phyloP scores from a whole-genome alignment of 2,113 vertebrate genomes.

The Neogale vison region DNA sequence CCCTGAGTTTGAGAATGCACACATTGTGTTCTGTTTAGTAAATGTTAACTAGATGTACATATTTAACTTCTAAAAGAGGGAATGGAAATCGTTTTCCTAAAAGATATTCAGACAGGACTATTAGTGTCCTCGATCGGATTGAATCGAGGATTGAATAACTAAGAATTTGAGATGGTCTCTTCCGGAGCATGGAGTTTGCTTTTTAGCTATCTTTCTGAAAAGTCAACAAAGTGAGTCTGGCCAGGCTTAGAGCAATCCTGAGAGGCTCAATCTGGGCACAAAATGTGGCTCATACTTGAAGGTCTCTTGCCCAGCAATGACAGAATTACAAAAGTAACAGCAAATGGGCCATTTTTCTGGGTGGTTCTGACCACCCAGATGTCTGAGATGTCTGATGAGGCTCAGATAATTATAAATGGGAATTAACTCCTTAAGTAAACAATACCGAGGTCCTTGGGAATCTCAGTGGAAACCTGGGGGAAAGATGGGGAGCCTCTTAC shows the following conservation, averaged over 20 bases:
- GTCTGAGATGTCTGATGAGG: background rate
- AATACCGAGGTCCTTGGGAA: background rate
- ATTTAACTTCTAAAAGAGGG: slow-evolving; percentile 36
- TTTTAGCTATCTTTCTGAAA: slow-evolving; percentile 25
- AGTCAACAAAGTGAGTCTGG: background rate
- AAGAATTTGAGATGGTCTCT: slow-evolving; percentile 30
- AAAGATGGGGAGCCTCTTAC: background rate
- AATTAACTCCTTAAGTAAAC: background rate
- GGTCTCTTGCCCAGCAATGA: background rate
- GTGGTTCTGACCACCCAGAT: background rate
- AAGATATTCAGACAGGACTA: background rate
- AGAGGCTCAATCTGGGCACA: background rate
- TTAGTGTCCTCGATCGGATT: background rate
- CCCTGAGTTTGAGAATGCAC: background rate
- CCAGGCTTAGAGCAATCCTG: background rate
- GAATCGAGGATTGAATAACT: slow-evolving; percentile 24
- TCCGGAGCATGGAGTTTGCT: background rate
- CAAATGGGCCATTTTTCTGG: background rate
- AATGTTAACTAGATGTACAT: background rate
- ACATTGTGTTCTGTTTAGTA: slow-evolving; percentile 23
- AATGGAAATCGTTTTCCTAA: slow-evolving; percentile 10
- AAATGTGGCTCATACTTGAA: background rate
- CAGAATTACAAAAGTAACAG: background rate
- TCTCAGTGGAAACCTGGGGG: background rate
- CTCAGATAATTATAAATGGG: background rate